These are phyloP conservation scores for Caenorhabditis imperialis DNA, from an alignment of 2,888 invertebrate species.

Conservation along the genomic window DNA sequence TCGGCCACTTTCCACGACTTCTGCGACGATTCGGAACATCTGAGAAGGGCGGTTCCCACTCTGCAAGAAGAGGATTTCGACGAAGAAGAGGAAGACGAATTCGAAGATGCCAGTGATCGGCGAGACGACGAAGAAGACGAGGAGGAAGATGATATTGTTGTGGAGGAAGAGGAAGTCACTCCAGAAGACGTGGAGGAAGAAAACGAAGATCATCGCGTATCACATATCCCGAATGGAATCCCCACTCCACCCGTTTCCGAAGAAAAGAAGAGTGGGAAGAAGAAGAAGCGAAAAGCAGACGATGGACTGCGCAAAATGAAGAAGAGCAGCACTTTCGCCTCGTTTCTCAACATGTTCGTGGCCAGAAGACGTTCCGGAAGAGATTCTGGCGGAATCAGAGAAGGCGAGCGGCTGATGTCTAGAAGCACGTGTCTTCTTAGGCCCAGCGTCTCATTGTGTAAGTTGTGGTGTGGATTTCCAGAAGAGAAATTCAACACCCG, in stretches of 20 bases:
- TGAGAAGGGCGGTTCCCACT: conserved; percentile 28
- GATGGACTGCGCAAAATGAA: conserved; percentile 43
- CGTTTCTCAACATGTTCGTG: conserved; percentile 54
- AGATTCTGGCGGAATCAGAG: conserved; percentile 22
- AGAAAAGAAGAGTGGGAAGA: conserved; percentile 17
- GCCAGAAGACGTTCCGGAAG: conserved; percentile 38
- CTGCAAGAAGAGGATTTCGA: conserved; percentile 43
- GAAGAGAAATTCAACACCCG: conserved; percentile 32
- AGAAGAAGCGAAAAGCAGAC: conserved; percentile 33
- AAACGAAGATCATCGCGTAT: conserved; percentile 7
- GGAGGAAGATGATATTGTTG: conserved; percentile 45
- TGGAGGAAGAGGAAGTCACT: conserved; percentile 42
- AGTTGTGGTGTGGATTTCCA: conserved; percentile 36
- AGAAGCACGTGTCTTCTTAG: conserved; percentile 49
- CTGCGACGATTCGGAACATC: conserved; percentile 46
- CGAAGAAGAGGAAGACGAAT: conserved; percentile 49
- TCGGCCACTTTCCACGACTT: conserved; percentile 57
- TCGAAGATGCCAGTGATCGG: conserved; percentile 46
- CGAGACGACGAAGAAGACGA: conserved; percentile 37
- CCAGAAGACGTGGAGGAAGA: conserved; percentile 25
- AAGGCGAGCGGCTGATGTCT: conserved; percentile 50
- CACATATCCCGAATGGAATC: conserved; percentile 10
- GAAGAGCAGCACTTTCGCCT: conserved; percentile 54
- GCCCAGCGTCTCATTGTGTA: conserved; percentile 53
- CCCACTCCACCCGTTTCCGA: conserved; percentile 15